Conservation (phyloP, 1,140 invertebrate genomes). For the Orussus abietinus region DNA sequence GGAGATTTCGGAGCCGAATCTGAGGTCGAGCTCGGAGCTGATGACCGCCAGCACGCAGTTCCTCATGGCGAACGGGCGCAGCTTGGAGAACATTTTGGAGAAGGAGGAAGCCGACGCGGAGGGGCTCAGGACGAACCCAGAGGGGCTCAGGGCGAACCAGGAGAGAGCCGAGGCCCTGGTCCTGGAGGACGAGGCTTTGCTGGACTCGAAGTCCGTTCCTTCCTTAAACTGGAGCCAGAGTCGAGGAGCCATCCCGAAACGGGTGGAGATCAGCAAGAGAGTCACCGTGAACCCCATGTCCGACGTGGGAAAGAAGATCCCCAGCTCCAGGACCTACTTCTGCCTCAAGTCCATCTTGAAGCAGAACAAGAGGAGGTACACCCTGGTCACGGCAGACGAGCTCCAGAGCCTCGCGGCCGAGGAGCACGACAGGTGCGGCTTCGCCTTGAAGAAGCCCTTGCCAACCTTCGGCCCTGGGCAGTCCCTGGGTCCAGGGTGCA, state of each 20-base stretch:
- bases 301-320: constrained; percentile 21
- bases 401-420: constrained; percentile 29
- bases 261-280: constrained; percentile 8
- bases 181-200: background rate
- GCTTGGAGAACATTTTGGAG: constrained; percentile 46
- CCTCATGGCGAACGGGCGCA: constrained; percentile 29
- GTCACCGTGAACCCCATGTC: constrained; percentile 38
- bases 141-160: constrained; percentile 7
- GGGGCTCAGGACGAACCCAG: constrained; percentile 8
- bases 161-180: background rate
- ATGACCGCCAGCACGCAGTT: constrained; percentile 19
- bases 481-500: constrained; percentile 3
- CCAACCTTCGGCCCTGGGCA: background rate
- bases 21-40: constrained; percentile 29
- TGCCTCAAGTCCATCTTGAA: constrained; percentile 48
- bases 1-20: constrained; percentile 46
- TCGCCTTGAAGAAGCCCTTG: background rate
- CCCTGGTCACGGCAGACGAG: constrained; percentile 42
- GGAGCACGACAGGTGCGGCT: constrained; percentile 8
- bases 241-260: constrained; percentile 36
- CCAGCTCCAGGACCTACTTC: constrained; percentile 41
- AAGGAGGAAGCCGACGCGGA: constrained; percentile 29
- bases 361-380: constrained; percentile 43
- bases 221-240: constrained; percentile 2
- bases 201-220: background rate